Evolutionary conservation across 2,113 vertebrate genomes (phyloP).

Genomic region (Scophthalmus maximus): DNA sequence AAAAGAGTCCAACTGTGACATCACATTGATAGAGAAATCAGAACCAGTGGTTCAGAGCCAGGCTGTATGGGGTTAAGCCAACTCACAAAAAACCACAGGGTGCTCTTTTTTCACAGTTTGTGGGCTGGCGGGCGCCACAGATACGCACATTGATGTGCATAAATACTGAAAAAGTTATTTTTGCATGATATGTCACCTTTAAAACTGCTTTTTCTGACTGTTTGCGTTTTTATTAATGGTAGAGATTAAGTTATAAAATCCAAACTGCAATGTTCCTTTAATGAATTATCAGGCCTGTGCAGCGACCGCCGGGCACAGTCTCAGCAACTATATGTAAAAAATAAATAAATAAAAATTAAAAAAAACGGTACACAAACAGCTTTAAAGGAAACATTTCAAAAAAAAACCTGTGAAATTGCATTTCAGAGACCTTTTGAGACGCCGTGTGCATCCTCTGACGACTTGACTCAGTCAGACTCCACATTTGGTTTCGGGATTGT

Average conservation of each 20-base stretch:
- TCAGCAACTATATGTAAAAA: not conserved
- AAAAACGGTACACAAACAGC: not conserved
- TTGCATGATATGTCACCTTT: no score
- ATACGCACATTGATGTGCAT: no score
- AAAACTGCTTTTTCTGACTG: not conserved
- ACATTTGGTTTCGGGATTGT: not conserved
- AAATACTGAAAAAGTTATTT: no score
- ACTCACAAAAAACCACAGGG: no score
- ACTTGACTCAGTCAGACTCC: not conserved
- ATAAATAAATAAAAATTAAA: no score
- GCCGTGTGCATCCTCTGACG: not conserved
- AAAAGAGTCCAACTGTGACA: no score
- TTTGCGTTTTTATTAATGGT: not conserved
- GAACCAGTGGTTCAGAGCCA: no score
- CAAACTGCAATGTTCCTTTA: not conserved
- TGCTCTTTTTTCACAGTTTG: no score
- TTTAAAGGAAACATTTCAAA: no score
- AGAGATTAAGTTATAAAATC: not conserved
- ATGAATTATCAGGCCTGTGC: not conserved
- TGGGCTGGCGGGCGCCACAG: no score
- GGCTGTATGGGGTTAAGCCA: no score
- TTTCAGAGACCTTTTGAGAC: not conserved
- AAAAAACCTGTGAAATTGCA: not conserved
- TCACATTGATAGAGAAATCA: no score
- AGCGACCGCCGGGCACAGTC: not conserved